These are phyloP conservation scores for Serrognathus titanus DNA, from an alignment of 2,888 invertebrate species.

Conservation along the genomic window DNA sequence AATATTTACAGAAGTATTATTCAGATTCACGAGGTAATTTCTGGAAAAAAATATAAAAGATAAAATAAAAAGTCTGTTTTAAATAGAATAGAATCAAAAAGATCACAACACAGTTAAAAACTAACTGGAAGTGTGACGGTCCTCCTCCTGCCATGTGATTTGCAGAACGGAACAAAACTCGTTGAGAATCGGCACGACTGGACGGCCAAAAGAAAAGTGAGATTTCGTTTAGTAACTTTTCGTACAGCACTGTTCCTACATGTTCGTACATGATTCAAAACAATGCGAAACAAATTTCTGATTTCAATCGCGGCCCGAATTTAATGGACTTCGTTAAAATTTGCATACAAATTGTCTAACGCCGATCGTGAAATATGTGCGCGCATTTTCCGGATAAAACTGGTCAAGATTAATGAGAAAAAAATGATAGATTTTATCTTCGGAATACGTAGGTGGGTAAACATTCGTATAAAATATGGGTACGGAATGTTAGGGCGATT, in stretches of 20 bases:
- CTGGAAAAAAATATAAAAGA: too few relatives aligned
- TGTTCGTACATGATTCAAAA: too few relatives aligned
- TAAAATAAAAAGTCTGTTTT: too few relatives aligned
- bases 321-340: too few relatives aligned
- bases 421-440: slow-evolving; percentile 2
- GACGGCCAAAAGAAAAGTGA: slow-evolving; percentile 40
- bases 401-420: background rate
- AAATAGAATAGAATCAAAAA: background rate
- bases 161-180: slow-evolving; percentile 69
- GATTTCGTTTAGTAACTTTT: slow-evolving; percentile 14
- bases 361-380: too few relatives aligned
- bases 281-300: background rate
- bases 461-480: too few relatives aligned
- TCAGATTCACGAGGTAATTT: too few relatives aligned
- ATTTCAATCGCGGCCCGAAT: background rate
- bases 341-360: too few relatives aligned
- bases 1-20: too few relatives aligned
- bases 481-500: too few relatives aligned
- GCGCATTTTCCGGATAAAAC: too few relatives aligned
- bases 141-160: slow-evolving; percentile 68
- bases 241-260: background rate
- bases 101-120: slow-evolving; percentile 32
- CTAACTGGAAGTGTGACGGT: slow-evolving; percentile 72
- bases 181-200: slow-evolving; percentile 71
- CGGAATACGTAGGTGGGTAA: too few relatives aligned